Base-by-base conservation (phyloP, 2,888 invertebrate genomes). In the Eupithecia tripunctaria region DNA sequence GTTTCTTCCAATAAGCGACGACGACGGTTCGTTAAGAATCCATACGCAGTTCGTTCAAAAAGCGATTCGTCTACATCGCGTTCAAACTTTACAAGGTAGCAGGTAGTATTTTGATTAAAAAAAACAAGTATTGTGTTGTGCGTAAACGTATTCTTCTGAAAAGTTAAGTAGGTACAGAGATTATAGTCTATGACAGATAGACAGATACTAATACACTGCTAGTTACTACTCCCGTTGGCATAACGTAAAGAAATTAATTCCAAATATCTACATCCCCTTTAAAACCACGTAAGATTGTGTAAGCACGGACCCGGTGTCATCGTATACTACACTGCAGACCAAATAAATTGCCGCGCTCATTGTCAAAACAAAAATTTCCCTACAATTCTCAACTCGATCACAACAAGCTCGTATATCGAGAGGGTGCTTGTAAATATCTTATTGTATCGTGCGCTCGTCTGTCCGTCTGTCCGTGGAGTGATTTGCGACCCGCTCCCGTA, bases 401-500 rank as follows among this genome's bases (percentile, higher is more conserved):
- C 68, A 29, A 79, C 74, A 68, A 74, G 79, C 80, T 75, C 84
- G 77, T 75, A 78, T 75, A 80, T 82, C 83, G 81, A 80, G 72
- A 18, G 43, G 70, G 77, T 82, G 83, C 88, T 91, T 91, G 91
- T 91, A 90, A 91, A 91, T 91, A 91, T 88, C 84, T 89, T 88
- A 91, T 90, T 90, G 90, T 90, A 86, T 84, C 86, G 84, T 80
- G 79, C 72, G 83, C 82, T 87, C 88, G 90, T 89, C 89, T 86
- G 89, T 90, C 89, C 83, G 89, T 88, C 86, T 84, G 89, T 88
- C 90, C 84, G 86, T 83, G 84, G 78, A 78, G 81, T 91, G 90
- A 91, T 91, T 90, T 91, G 91, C 89, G 83, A 83, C 83, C 82
- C 81, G 90, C 90, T 90, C 84, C 91, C 83, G 91, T 90, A 91